Evolutionary conservation across 2,113 vertebrate genomes (phyloP).

Genomic region (Leptocoma aspasia): DNA sequence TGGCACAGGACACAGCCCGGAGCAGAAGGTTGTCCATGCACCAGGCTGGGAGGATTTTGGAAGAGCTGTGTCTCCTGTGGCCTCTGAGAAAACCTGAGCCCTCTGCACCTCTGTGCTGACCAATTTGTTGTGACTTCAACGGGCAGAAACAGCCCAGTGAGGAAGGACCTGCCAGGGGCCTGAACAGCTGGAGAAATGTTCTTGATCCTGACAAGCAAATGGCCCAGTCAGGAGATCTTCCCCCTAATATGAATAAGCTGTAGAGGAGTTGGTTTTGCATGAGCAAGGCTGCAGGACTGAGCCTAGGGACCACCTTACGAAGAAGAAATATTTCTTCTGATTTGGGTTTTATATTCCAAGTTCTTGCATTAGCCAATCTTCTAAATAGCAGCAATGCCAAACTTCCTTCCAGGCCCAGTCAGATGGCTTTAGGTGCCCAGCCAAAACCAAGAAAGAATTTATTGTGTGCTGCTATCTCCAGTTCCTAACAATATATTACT

Average conservation of each 20-base stretch:
- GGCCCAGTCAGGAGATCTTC: neutral
- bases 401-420: conserved; percentile 35
- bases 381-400: conserved; percentile 19
- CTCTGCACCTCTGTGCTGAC: neutral
- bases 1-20: neutral
- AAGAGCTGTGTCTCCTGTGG: fast-evolving
- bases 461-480: conserved; percentile 49
- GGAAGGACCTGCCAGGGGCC: fast-evolving
- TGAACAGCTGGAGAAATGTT: neutral
- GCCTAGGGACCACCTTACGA: neutral
- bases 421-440: conserved; percentile 39
- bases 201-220: neutral
- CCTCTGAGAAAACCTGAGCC: neutral
- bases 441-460: conserved; percentile 5
- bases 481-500: conserved; percentile 45
- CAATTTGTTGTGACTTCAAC: neutral
- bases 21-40: fast-evolving
- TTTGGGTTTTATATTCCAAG: conserved; percentile 17
- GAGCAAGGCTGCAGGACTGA: neutral
- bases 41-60: neutral
- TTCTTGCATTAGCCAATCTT: conserved; percentile 11
- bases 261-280: neutral
- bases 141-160: neutral
- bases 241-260: neutral
- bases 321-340: conserved; percentile 34